Percentiles rank a stretch among this genome's conserved stretches.
phyloP scores from a whole-genome alignment of 2,888 invertebrate genomes.

The Caenorhabditis becei region DNA sequence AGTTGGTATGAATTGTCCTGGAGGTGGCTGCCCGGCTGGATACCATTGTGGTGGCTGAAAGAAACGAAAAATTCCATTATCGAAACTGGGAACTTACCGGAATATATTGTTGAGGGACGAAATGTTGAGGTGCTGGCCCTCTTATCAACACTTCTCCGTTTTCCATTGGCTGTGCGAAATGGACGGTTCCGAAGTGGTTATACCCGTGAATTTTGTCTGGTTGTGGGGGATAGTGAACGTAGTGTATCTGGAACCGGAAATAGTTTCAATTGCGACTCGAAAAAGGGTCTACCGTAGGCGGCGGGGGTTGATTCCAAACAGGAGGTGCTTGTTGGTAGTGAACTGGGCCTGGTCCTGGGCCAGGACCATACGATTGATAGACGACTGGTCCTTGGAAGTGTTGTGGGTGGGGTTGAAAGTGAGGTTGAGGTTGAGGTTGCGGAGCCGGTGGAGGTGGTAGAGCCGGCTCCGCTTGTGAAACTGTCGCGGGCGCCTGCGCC shows the following conservation, averaged over 20 bases:
- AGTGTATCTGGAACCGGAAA: constrained; percentile 28
- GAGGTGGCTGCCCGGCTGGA: constrained; percentile 16
- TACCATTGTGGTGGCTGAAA: constrained; percentile 45
- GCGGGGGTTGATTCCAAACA: constrained; percentile 36
- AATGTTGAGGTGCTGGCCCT: constrained; percentile 1
- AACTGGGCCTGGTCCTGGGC: background rate
- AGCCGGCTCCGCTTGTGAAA: constrained; percentile 18
- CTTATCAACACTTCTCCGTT: constrained; percentile 48
- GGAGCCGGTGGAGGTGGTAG: constrained; percentile 5
- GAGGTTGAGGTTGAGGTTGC: constrained; percentile 21
- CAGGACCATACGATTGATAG: constrained; percentile 22
- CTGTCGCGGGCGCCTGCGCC: constrained; percentile 45
- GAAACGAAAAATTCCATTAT: background rate
- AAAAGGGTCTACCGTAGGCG: constrained; percentile 8
- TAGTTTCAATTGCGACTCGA: background rate
- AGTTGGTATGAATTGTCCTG: constrained; percentile 40
- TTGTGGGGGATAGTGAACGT: constrained; percentile 31
- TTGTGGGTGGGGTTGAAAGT: constrained; percentile 6
- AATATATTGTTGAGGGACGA: constrained; percentile 11
- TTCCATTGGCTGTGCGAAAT: constrained; percentile 36
- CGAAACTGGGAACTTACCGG: background rate
- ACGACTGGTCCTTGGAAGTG: constrained; percentile 34
- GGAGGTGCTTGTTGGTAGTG: constrained; percentile 22
- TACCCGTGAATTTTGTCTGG: constrained; percentile 31
- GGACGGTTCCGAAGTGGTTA: constrained; percentile 36